A percentile compares a stretch with the other conserved stretches of the same genome.
Evolutionary conservation across 1,140 invertebrate species (phyloP).

Genomic region (Bradysia coprophila): DNA sequence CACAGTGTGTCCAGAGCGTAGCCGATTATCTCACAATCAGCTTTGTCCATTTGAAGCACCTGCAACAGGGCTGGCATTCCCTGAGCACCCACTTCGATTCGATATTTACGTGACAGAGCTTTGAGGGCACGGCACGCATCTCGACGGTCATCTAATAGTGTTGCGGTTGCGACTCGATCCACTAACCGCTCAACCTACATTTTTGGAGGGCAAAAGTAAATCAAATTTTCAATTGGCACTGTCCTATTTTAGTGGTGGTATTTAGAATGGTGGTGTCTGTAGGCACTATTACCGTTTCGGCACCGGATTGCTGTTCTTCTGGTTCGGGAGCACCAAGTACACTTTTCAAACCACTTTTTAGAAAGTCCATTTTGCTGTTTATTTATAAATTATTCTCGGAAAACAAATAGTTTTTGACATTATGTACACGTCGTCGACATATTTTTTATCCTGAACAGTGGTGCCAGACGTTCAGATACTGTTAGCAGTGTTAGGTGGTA

Average conservation of each 20-base stretch:
- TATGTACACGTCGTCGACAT: no score
- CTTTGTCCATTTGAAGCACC: constrained; percentile 62
- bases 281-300: constrained; percentile 57
- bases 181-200: constrained; percentile 81
- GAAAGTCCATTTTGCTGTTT: constrained; percentile 81
- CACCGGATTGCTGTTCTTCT: constrained; percentile 50
- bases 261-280: no score
- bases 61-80: constrained; percentile 70
- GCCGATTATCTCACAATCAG: constrained; percentile 80
- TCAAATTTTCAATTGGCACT: no score
- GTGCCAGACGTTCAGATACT: no score
- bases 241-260: no score
- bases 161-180: constrained; percentile 80
- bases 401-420: no score
- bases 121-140: constrained; percentile 93
- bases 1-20: constrained; percentile 83
- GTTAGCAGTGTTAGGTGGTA: no score
- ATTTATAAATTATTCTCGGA: no score
- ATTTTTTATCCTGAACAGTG: no score
- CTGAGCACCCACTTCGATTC: constrained; percentile 89
- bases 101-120: constrained; percentile 80
- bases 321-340: constrained; percentile 64
- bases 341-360: constrained; percentile 74
- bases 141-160: constrained; percentile 79
- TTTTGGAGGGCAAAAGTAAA: constrained; percentile 1